Evolutionary conservation across 2,888 invertebrate genomes (phyloP).

Genomic region (Rhodophaea formosa): DNA sequence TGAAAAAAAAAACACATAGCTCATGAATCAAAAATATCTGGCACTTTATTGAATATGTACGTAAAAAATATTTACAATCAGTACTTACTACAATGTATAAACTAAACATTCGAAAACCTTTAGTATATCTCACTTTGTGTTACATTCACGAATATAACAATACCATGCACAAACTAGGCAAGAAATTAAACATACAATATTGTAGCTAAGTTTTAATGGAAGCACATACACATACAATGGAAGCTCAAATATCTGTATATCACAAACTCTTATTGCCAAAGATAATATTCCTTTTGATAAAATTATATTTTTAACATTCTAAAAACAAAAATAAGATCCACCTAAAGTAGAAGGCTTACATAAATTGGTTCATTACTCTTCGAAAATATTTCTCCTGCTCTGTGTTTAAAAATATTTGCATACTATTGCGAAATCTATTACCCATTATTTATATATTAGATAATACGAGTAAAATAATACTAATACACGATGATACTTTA

Average conservation of each 20-base stretch:
- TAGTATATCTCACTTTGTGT: slow-evolving; percentile 51
- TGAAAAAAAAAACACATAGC: slow-evolving; percentile 22
- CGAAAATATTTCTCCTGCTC: background rate
- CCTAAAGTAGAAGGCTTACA: background rate
- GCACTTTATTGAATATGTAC: slow-evolving; percentile 69
- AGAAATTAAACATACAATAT: slow-evolving; percentile 7
- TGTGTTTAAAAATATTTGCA: background rate
- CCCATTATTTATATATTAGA: background rate
- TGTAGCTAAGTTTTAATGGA: slow-evolving; percentile 11
- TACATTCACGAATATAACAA: slow-evolving; percentile 32
- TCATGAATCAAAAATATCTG: slow-evolving; percentile 54
- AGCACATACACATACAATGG: slow-evolving; percentile 12
- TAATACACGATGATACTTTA: slow-evolving; percentile 18
- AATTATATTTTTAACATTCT: background rate
- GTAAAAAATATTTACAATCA: slow-evolving; percentile 65
- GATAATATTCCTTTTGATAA: background rate
- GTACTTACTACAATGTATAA: slow-evolving; percentile 33
- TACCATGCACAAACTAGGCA: slow-evolving; percentile 11
- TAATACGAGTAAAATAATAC: slow-evolving; percentile 7
- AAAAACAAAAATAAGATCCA: background rate
- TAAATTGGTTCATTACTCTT: slow-evolving; percentile 5
- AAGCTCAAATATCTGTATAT: slow-evolving; percentile 14
- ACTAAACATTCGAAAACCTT: slow-evolving; percentile 44
- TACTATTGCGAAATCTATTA: background rate
- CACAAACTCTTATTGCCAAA: slow-evolving; percentile 14